A percentile compares a stretch with the other conserved stretches of the same genome.
phyloP scores from a whole-genome alignment of 2,113 vertebrate genomes.

The Paracyprichromis sp. region DNA sequence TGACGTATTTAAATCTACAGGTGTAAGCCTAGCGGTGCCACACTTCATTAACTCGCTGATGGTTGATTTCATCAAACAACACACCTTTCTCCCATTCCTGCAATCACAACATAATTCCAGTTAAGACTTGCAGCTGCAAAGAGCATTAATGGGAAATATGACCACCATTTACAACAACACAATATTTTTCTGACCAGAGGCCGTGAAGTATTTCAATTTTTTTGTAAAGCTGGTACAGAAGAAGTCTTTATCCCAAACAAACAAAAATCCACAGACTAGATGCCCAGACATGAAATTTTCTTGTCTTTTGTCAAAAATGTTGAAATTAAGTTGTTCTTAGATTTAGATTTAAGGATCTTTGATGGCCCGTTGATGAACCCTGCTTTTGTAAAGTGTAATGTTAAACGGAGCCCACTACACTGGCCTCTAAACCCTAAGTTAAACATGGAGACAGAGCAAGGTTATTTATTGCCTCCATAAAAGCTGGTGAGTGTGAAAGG shows the following conservation, averaged over 20 bases:
- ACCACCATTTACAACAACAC: neutral
- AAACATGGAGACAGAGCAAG: conserved; percentile 38
- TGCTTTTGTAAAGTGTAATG: neutral
- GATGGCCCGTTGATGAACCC: conserved; percentile 8
- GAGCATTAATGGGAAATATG: neutral
- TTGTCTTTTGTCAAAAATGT: neutral
- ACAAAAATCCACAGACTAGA: neutral
- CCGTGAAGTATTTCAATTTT: neutral
- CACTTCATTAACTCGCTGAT: neutral
- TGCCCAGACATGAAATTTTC: neutral
- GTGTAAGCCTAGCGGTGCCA: neutral
- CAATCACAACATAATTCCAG: neutral
- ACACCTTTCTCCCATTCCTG: neutral
- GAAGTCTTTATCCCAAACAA: neutral
- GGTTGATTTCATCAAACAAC: neutral
- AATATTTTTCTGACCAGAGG: neutral
- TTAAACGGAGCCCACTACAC: neutral
- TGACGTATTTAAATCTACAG: neutral
- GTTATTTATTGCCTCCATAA: conserved; percentile 61
- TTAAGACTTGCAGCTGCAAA: neutral
- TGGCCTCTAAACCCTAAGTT: conserved; percentile 52
- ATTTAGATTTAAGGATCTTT: neutral
- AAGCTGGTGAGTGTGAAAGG: conserved; percentile 36
- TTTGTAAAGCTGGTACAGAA: neutral
- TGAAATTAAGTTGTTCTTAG: neutral